phyloP scores from a whole-genome alignment of 2,888 invertebrate species.

The Agonopterix subpropinquella region DNA sequence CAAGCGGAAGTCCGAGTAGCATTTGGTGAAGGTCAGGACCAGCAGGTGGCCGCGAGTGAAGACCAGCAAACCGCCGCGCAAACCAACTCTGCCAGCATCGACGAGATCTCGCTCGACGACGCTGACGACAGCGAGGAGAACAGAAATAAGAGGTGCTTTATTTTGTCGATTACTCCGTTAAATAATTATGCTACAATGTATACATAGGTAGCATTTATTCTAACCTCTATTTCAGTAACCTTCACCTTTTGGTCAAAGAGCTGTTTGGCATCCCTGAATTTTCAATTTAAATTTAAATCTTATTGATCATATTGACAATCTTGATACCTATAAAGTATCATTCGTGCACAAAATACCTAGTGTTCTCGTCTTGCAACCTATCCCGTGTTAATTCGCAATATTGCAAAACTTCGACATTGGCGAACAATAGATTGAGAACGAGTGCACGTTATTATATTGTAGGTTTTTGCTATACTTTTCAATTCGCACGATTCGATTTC shows the following conservation, averaged over 20 bases:
- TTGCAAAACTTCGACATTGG: conserved; percentile 16
- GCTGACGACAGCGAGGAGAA: conserved; percentile 84
- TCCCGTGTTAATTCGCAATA: conserved; percentile 1
- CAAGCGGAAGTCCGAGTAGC: conserved; percentile 79
- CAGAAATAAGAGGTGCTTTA: conserved; percentile 82
- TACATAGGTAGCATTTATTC: no score
- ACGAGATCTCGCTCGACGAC: conserved; percentile 82
- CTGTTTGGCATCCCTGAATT: no score
- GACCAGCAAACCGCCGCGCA: conserved; percentile 69
- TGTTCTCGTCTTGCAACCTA: neutral
- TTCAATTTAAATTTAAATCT: no score
- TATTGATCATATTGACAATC: no score
- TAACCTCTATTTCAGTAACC: no score
- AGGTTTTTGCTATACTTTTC: conserved; percentile 42
- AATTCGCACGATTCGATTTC: conserved; percentile 54
- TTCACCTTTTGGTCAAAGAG: no score
- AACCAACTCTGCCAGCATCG: conserved; percentile 79
- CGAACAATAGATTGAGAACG: conserved; percentile 28
- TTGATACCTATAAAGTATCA: no score
- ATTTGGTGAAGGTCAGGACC: conserved; percentile 56
- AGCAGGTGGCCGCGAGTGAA: conserved; percentile 24
- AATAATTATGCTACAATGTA: neutral
- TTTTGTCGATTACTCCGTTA: neutral
- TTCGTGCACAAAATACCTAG: no score
- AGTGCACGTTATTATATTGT: conserved; percentile 18